Evolutionary conservation across 2,113 vertebrate species (phyloP), one percentile per base, ranked within the genome.

Genomic region (Ammodytes dubius): DNA sequence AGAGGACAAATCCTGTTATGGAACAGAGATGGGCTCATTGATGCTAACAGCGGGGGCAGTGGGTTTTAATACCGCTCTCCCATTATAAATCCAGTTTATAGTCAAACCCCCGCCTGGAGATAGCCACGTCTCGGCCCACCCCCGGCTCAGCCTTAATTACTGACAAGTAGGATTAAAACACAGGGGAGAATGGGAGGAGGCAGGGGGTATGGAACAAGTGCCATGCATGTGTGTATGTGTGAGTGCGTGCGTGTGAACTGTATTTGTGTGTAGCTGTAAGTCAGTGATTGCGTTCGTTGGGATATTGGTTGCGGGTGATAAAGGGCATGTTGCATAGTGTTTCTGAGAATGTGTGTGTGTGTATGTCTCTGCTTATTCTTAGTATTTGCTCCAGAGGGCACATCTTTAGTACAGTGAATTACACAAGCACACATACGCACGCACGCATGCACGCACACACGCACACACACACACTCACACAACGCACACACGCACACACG

Each of bases 11-110:
- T 96, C 95, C 94, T 95, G 96, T 97, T 96, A 96, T 95, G 94
- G 95, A 92, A 88, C 94, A 94, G 94, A 95, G 95, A 96, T 93
- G 91, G 91, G 93, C 95, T 95, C 94, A 94, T 94, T 95, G 95
- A 95, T 95, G 95, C 90, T 94, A 95, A 95, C 97, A 96, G 93
- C 63, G 88, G 95, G 95, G 89, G 90, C 89, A 93, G 95, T 84
- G 91, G 92, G 93, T 96, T 96, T 96, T 95, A 96, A 95, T 96
- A 94, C 92, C 91, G 94, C 94, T 94, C 94, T 95, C 93, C 94
- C 92, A 96, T 96, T 96, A 96, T 96, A 97, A 98, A 97, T 96
- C 95, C 95, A 93, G 95, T 97, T 97, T 96, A 96, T 90, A 89
- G 96, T 94, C 95, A 95, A 88, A 93, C 95, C 95, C 94, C 81